A percentile compares a stretch with the other conserved stretches of the same genome.
Evolutionary conservation across 2,113 vertebrate species (phyloP).

Genomic region (Microcebus jonahi): DNA sequence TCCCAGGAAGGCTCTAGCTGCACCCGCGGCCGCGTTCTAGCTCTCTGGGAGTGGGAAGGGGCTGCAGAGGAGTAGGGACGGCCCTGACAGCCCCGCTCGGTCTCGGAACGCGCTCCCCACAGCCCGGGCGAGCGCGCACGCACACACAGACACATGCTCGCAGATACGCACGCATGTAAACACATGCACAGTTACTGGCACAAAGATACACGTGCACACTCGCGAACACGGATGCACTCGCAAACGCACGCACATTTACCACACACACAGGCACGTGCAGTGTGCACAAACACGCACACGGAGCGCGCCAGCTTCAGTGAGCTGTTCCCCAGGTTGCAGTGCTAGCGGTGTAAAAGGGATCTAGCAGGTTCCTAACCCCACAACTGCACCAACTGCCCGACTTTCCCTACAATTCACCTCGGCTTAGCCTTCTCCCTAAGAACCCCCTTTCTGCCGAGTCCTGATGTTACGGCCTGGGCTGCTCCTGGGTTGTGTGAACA

Average conservation of each 20-base stretch:
- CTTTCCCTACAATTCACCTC: constrained; percentile 33
- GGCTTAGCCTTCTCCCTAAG: constrained; percentile 45
- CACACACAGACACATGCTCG: too few relatives aligned
- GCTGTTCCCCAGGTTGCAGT: not conserved
- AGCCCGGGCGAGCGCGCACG: too few relatives aligned
- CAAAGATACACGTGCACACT: too few relatives aligned
- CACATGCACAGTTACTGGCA: too few relatives aligned
- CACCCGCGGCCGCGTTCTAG: not conserved
- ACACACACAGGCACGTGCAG: not conserved
- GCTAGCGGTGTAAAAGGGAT: not conserved
- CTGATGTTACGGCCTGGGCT: not conserved
- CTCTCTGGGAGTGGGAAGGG: not conserved
- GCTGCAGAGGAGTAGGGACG: not conserved
- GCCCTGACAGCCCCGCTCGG: not conserved
- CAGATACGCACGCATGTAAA: too few relatives aligned
- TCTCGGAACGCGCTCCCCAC: not conserved
- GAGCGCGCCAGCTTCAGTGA: not conserved
- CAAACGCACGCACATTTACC: too few relatives aligned
- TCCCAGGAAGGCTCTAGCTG: constrained; percentile 35
- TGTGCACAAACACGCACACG: not conserved
- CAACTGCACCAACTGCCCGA: not conserved
- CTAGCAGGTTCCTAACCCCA: not conserved
- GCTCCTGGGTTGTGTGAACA: too few relatives aligned
- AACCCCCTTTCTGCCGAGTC: constrained; percentile 37
- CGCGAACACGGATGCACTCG: not conserved